phyloP scores from a whole-genome alignment of 1,140 invertebrate genomes.

The Limonius californicus region DNA sequence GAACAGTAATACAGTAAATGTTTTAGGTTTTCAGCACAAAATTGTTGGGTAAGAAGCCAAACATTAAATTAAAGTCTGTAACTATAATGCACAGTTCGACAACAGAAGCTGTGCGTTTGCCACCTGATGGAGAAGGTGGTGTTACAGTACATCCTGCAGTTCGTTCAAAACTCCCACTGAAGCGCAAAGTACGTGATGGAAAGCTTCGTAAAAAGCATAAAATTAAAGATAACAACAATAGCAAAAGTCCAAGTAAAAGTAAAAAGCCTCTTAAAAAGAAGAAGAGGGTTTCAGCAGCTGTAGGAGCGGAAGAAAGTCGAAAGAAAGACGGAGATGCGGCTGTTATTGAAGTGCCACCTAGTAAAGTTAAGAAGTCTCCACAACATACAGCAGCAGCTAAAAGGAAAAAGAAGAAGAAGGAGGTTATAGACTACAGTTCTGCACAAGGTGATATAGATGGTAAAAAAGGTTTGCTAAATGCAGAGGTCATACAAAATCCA shows the following conservation, averaged over 20 bases:
- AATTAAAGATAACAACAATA: conserved; percentile 48
- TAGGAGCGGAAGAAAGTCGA: conserved; percentile 27
- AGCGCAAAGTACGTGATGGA: conserved; percentile 68
- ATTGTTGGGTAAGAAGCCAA: conserved; percentile 69
- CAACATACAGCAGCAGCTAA: conserved; percentile 43
- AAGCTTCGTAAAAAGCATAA: conserved; percentile 54
- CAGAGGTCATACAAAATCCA: conserved; percentile 38
- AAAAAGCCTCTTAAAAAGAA: conserved; percentile 45
- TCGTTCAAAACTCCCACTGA: conserved; percentile 69
- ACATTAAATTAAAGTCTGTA: conserved; percentile 74
- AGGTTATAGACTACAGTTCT: conserved; percentile 75
- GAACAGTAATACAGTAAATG: conserved; percentile 6
- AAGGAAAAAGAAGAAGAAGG: conserved; percentile 57
- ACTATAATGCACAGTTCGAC: conserved; percentile 83
- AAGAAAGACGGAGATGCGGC: conserved; percentile 35
- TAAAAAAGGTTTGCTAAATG: conserved; percentile 39
- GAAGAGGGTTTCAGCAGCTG: conserved; percentile 38
- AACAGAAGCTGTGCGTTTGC: conserved; percentile 76
- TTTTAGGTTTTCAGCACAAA: conserved; percentile 72
- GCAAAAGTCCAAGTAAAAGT: conserved; percentile 46
- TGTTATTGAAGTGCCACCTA: conserved; percentile 29
- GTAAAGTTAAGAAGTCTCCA: conserved; percentile 47
- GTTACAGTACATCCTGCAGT: conserved; percentile 68
- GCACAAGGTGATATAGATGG: conserved; percentile 52
- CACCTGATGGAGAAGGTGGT: conserved; percentile 61